Base-by-base conservation (phyloP, 1,140 invertebrate species). In the Euura lappo region DNA sequence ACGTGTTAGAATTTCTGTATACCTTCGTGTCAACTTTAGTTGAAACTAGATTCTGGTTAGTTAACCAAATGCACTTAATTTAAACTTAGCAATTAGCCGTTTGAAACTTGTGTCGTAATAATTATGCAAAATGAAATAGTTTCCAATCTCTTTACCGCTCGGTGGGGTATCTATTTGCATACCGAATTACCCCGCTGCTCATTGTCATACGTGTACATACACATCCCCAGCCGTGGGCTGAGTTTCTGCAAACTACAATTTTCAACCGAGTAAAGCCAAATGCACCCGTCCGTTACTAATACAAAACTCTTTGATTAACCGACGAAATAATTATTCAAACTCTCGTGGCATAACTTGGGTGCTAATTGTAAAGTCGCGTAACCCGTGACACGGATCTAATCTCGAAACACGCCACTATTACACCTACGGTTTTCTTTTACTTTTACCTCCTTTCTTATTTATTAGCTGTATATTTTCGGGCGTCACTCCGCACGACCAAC, bases 361-460 rank as follows among this genome's bases (percentile, higher is more conserved):
- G 51, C 51, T 60, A 60, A 60, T 60, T 60, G 51, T 60, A 60
- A 60, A 60, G 51, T 60, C 51, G 51, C 51, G 51, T 60, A 60
- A 8, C 51, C 51, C 51, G 51, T 6, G 51, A 60, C 51, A n/a
- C 51, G 13, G 51, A 60, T 60, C 51, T 60, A n/a, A 60, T 60
- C 51, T 60, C 51, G 51, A 60, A n/a, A n/a, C 51, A 60, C 51
- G 51, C 51, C 8, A 60, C 8, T n/a, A 28, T 28, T 28, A 3
- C 8, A n/a, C 13, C 51, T 11, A 60, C 51, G 51, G 10, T 28
- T 5, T n/a, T 8, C 4, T n/a, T n/a, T 28, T 28, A 28, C 28
- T 28, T 28, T 28, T 28, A 28, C 28, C 28, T 28, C 28, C 28
- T 28, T 28, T 28, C 28, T 60, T 60, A 60, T 60, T 60, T 60